Conservation (phyloP, 1,140 invertebrate genomes). For the Phortica variegata region DNA sequence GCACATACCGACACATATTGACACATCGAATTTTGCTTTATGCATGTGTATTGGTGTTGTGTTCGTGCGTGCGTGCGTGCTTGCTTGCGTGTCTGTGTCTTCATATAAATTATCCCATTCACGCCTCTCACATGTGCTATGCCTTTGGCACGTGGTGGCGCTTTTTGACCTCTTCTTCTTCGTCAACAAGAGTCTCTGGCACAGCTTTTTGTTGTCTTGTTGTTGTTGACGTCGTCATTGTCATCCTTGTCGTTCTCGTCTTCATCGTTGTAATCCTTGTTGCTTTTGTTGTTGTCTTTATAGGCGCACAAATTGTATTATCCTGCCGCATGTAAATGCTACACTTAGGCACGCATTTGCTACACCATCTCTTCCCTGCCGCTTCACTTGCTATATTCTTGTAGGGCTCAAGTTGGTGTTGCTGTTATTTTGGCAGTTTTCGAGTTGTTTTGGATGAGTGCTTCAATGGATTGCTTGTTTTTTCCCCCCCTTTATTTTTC, state of each 20-base stretch:
- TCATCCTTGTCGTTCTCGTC: background rate
- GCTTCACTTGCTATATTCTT: too few relatives aligned
- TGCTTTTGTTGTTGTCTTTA: constrained; percentile 3
- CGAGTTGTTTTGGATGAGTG: constrained; percentile 16
- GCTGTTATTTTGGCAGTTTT: constrained; percentile 28
- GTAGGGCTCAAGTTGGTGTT: too few relatives aligned
- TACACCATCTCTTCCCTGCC: background rate
- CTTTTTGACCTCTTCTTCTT: constrained; percentile 9
- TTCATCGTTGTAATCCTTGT: background rate
- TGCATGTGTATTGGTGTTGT: constrained; percentile 3
- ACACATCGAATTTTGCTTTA: constrained; percentile 1
- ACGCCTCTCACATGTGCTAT: constrained; percentile 28
- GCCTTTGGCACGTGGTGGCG: constrained; percentile 14
- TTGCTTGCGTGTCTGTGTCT: constrained; percentile 14
- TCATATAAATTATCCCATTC: constrained; percentile 50
- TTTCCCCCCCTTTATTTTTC: constrained; percentile 23
- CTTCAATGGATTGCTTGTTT: too few relatives aligned
- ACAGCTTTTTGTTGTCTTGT: too few relatives aligned
- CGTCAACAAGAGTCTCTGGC: background rate
- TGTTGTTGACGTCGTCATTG: too few relatives aligned
- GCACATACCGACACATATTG: too few relatives aligned
- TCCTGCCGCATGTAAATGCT: constrained; percentile 42
- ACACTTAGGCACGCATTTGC: constrained; percentile 47
- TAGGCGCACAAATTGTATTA: constrained; percentile 31
- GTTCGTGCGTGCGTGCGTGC: too few relatives aligned